Base-by-base conservation (phyloP, 2,113 vertebrate genomes). In the Apodemus speciosus region DNA sequence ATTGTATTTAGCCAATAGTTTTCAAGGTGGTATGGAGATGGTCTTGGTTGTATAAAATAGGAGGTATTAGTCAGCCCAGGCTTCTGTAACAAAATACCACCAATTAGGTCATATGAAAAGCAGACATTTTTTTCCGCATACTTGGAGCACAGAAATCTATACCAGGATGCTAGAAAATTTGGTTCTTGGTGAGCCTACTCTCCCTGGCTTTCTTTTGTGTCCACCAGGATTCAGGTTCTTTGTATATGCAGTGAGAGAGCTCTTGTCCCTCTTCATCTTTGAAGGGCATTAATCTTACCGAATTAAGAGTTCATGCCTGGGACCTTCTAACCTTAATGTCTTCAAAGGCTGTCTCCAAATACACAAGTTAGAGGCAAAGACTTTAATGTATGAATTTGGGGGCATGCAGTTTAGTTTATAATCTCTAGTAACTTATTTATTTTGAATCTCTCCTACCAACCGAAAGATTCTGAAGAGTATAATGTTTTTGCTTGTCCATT, bases 1-100 rank as follows among this genome's bases (percentile, higher is more conserved):
- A 38, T 73, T 84, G 9, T 49, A 9, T 56, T 77, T 83, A 68
- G 46, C 38, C 49, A 73, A 15, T 2, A 1, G 3, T 60, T n/a
- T 46, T 58, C 16, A 21, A 75, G 32, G 7, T 66, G 23, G 1
- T 30, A 8, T 9, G 30, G 76, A 51, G 49, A 62, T 20, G 6
- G 77, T 71, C 30, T 95, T 58, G 43, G 32, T 92, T 92, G 81
- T 58, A 83, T 88, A 62, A 68, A 92, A 76, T 75, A 85, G 56
- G 58, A 35, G 43, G 1, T 68, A 30, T 85, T 89, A 38, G 69
- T 91, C 46, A 69, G n/a, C 43, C 21, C 16, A 6, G 60, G 62
- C 40, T 92, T 1, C 46, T n/a, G 25, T 85, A 72, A 69, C 35
- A 79, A 79, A 92, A 58, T 21, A 64, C 21, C 14, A 14, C 18